These are phyloP conservation scores for Spodoptera exigua DNA, from an alignment of 2,888 invertebrate species.

Conservation along the genomic window DNA sequence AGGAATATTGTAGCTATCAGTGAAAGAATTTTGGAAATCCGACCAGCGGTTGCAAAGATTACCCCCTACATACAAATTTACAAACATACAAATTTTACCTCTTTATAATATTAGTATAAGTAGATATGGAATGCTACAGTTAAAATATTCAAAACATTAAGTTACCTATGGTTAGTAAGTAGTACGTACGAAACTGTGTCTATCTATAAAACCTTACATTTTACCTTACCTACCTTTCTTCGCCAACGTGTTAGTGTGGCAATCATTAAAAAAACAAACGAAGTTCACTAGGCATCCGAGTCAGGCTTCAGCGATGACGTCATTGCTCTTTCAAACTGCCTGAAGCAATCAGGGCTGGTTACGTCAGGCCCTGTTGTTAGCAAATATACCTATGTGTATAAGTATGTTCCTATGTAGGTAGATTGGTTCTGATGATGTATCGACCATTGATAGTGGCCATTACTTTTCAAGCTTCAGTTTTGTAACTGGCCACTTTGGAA, in stretches of 20 bases:
- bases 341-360: constrained; percentile 39
- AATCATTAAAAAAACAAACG: constrained; percentile 14
- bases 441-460: constrained; percentile 8
- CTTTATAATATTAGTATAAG: too few relatives aligned
- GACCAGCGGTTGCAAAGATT: too few relatives aligned
- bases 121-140: too few relatives aligned
- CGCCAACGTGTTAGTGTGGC: constrained; percentile 4
- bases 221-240: constrained; percentile 5
- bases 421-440: constrained; percentile 9
- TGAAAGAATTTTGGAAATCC: too few relatives aligned
- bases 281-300: constrained; percentile 21
- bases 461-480: constrained; percentile 8
- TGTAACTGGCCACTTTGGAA: constrained; percentile 1
- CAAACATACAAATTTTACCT: too few relatives aligned
- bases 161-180: too few relatives aligned
- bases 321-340: constrained; percentile 29
- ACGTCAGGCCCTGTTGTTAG: constrained; percentile 41
- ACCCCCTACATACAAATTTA: too few relatives aligned
- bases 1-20: too few relatives aligned
- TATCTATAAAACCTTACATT: too few relatives aligned
- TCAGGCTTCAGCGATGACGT: constrained; percentile 45
- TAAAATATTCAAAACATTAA: too few relatives aligned
- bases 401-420: too few relatives aligned
- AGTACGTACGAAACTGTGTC: too few relatives aligned
- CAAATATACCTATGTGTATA: constrained; percentile 10